These are phyloP conservation scores for Sorex fumeus DNA, from an alignment of 2,113 vertebrate genomes.

Conservation along the genomic window DNA sequence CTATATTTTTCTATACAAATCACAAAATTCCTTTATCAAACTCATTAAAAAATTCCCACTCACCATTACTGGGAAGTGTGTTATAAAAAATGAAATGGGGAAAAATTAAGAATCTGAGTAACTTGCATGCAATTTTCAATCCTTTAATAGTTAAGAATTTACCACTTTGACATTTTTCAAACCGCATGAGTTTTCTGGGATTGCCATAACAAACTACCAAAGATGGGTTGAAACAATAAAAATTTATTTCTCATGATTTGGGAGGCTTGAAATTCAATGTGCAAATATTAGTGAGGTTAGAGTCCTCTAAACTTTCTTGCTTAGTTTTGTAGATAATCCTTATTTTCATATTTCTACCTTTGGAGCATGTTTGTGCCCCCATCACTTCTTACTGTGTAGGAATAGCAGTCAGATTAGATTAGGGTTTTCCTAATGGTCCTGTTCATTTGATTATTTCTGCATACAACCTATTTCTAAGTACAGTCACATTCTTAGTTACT, in stretches of 20 bases:
- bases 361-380: not conserved
- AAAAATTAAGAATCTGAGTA: not conserved
- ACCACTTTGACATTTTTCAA: not conserved
- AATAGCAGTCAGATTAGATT: not conserved
- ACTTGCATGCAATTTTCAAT: not conserved
- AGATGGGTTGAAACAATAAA: not conserved
- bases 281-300: not conserved
- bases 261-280: not conserved
- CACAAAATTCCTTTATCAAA: not conserved
- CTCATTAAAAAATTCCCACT: not conserved
- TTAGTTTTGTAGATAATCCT: not conserved
- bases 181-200: not conserved
- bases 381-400: not conserved
- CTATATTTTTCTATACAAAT: not conserved
- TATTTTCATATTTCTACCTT: not conserved
- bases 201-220: not conserved
- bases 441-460: not conserved
- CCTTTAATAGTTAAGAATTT: constrained; percentile 6
- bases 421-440: not conserved
- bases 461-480: not conserved
- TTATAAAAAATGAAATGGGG: not conserved
- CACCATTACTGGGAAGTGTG: not conserved
- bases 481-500: not conserved
- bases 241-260: not conserved
- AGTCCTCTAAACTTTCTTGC: not conserved